Conservation (phyloP, 2,888 invertebrate species). For the Aphidius colemani region DNA sequence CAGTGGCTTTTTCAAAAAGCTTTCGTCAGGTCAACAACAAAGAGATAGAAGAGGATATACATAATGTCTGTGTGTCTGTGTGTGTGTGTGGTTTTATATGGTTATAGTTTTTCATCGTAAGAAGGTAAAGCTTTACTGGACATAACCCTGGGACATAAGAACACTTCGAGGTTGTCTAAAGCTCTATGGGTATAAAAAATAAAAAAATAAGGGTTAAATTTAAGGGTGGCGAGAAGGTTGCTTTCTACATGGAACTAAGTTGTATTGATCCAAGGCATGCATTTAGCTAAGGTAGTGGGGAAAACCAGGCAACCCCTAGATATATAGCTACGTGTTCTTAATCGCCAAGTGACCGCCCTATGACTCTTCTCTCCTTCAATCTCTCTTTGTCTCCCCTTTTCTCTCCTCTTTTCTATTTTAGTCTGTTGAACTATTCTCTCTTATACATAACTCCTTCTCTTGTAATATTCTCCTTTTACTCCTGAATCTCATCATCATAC, state of each 20-base stretch:
- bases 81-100: conserved; percentile 30
- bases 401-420: conserved; percentile 27
- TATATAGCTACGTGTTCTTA: conserved; percentile 60
- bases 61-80: background rate
- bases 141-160: conserved; percentile 56
- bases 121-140: conserved; percentile 45
- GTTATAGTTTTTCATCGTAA: conserved; percentile 38
- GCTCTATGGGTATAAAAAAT: conserved; percentile 35
- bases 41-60: conserved; percentile 3
- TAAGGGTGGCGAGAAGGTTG: conserved; percentile 35
- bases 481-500: conserved; percentile 23
- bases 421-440: conserved; percentile 32
- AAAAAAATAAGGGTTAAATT: conserved; percentile 19
- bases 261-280: conserved; percentile 57
- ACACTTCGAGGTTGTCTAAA: conserved; percentile 45
- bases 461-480: conserved; percentile 27
- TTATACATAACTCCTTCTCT: conserved; percentile 35
- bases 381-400: conserved; percentile 31
- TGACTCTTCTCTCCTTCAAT: conserved; percentile 42
- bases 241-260: conserved; percentile 56
- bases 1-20: conserved; percentile 33
- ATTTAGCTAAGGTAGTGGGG: conserved; percentile 43
- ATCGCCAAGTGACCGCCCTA: conserved; percentile 61
- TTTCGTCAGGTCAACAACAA: conserved; percentile 21
- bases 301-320: conserved; percentile 51